These are phyloP conservation scores for Liasis olivaceus DNA, from an alignment of 2,797 vertebrate species.

Conservation along the genomic window DNA sequence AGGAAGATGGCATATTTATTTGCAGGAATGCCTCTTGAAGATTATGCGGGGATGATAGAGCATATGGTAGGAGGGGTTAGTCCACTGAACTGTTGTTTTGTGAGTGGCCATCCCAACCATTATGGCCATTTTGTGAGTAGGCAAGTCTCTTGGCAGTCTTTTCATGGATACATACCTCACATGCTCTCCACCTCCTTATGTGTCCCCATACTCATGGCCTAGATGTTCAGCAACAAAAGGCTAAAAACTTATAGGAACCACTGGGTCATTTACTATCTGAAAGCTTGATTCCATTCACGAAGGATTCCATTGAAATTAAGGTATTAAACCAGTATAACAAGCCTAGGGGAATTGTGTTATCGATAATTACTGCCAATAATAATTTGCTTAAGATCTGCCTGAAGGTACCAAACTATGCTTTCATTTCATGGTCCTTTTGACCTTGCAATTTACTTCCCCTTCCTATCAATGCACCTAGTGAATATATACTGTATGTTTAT, in stretches of 20 bases:
- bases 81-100: background rate
- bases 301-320: background rate
- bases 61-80: background rate
- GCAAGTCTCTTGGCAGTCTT: background rate
- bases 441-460: background rate
- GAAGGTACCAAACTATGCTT: background rate
- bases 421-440: background rate
- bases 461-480: background rate
- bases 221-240: background rate
- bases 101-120: background rate
- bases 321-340: background rate
- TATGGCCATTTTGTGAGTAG: background rate
- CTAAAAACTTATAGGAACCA: background rate
- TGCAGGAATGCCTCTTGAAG: background rate
- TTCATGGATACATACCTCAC: background rate
- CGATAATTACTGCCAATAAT: background rate
- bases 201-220: background rate
- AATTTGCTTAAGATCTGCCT: background rate
- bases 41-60: background rate
- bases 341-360: background rate
- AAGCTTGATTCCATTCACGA: background rate
- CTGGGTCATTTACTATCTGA: background rate
- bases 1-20: background rate
- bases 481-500: background rate
- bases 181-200: background rate